Evolutionary conservation across 2,888 invertebrate species (phyloP).

Genomic region (Trimorus sp.): DNA sequence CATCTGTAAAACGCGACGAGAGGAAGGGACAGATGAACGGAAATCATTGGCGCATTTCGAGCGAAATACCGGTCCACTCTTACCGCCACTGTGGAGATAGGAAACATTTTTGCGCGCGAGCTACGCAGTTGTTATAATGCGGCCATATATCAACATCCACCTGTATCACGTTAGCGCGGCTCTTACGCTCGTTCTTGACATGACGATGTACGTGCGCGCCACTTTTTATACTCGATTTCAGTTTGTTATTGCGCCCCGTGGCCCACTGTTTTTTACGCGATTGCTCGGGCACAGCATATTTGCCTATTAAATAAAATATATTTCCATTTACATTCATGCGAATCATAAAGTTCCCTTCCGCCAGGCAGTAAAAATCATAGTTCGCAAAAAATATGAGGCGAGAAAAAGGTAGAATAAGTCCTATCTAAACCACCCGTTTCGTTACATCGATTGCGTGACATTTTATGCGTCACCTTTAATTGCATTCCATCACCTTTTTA

Average conservation of each 20-base stretch:
- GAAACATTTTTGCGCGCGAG: constrained; percentile 20
- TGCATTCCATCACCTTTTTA: too few relatives aligned
- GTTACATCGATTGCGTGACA: too few relatives aligned
- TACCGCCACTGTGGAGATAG: background rate
- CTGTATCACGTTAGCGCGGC: constrained; percentile 13
- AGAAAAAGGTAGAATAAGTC: too few relatives aligned
- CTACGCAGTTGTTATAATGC: constrained; percentile 14
- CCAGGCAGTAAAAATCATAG: constrained; percentile 10
- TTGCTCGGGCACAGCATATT: constrained; percentile 17
- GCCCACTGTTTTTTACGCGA: constrained; percentile 12
- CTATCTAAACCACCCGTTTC: too few relatives aligned
- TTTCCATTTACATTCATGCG: constrained; percentile 13
- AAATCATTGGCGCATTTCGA: too few relatives aligned
- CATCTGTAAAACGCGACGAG: background rate
- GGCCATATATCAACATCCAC: constrained; percentile 27
- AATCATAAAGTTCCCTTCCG: constrained; percentile 15
- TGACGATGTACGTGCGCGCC: constrained; percentile 23
- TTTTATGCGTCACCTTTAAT: too few relatives aligned
- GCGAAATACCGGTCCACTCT: background rate
- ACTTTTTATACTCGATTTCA: constrained; percentile 12
- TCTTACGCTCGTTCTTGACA: constrained; percentile 27
- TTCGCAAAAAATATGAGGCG: constrained; percentile 3
- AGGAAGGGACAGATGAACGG: too few relatives aligned
- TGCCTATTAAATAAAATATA: constrained; percentile 39
- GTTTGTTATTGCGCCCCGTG: constrained; percentile 27